phyloP scores from a whole-genome alignment of 1,140 invertebrate genomes.

The Pectinophora gossypiella region DNA sequence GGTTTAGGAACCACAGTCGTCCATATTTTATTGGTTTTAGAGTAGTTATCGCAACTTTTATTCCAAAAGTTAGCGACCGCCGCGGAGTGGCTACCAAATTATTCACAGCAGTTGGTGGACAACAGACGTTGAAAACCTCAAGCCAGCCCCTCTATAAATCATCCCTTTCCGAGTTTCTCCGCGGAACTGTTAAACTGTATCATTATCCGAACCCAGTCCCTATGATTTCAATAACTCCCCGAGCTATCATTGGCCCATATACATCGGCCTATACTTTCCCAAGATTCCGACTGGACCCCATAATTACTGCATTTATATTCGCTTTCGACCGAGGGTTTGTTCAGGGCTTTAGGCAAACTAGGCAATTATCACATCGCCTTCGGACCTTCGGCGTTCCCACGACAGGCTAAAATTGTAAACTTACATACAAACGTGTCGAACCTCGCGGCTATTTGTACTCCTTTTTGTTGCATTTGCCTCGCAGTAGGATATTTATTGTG shows the following conservation, averaged over 20 bases:
- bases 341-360: conserved; percentile 52
- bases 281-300: conserved; percentile 15
- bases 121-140: not conserved
- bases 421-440: conserved; percentile 56
- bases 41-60: not conserved
- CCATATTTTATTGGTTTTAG: not conserved
- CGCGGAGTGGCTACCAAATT: not conserved
- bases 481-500: conserved; percentile 43
- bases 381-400: conserved; percentile 48
- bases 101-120: not conserved
- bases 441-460: conserved; percentile 39
- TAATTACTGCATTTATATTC: conserved; percentile 51
- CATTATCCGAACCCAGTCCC: conserved; percentile 18
- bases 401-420: conserved; percentile 53
- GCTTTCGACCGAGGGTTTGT: conserved; percentile 33
- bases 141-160: not conserved
- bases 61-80: not conserved
- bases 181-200: conserved; percentile 2
- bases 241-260: conserved; percentile 33
- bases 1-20: not conserved
- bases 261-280: conserved; percentile 34
- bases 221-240: conserved; percentile 42
- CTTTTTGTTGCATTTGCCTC: conserved; percentile 44
- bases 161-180: not conserved
- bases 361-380: conserved; percentile 58